Evolutionary conservation across 2,888 invertebrate species (phyloP).

Genomic region (Microdon myrmicae): DNA sequence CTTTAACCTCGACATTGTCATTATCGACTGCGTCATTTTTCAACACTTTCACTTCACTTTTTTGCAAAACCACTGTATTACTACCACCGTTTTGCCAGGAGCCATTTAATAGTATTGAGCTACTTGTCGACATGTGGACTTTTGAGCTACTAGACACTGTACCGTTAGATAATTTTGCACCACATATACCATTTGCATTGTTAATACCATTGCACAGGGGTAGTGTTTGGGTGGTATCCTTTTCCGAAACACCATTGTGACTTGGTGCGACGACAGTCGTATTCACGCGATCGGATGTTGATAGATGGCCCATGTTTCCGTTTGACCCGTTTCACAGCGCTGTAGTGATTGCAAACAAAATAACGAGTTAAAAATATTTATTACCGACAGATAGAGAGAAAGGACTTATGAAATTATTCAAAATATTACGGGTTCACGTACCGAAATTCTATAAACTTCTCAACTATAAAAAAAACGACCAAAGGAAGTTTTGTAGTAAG

Average conservation of each 20-base stretch:
- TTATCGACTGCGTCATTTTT: conserved; percentile 13
- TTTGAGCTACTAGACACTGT: conserved; percentile 20
- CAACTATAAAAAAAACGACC: too few species aligned
- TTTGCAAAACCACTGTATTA: conserved; percentile 23
- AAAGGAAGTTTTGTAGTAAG: conserved; percentile 19
- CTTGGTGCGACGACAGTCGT: conserved; percentile 52
- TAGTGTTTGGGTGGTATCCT: conserved; percentile 41
- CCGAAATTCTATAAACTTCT: too few species aligned
- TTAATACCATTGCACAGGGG: conserved; percentile 34
- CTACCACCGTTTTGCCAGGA: conserved; percentile 15
- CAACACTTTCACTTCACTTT: conserved; percentile 35
- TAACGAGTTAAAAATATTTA: conserved; percentile 1
- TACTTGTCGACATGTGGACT: conserved; percentile 34
- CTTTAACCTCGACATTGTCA: conserved; percentile 1
- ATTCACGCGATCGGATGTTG: conserved; percentile 62
- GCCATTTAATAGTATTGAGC: conserved; percentile 28
- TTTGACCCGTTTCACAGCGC: too few species aligned
- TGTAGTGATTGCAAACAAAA: conserved; percentile 2
- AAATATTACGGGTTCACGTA: background rate
- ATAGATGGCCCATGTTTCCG: conserved; percentile 66
- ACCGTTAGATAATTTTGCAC: conserved; percentile 32
- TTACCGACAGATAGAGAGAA: conserved; percentile 4
- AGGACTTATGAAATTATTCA: conserved; percentile 15
- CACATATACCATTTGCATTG: conserved; percentile 30
- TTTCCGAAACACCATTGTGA: conserved; percentile 29